Conservation (phyloP, 2,113 vertebrate genomes). For the Asarcornis scutulata region DNA sequence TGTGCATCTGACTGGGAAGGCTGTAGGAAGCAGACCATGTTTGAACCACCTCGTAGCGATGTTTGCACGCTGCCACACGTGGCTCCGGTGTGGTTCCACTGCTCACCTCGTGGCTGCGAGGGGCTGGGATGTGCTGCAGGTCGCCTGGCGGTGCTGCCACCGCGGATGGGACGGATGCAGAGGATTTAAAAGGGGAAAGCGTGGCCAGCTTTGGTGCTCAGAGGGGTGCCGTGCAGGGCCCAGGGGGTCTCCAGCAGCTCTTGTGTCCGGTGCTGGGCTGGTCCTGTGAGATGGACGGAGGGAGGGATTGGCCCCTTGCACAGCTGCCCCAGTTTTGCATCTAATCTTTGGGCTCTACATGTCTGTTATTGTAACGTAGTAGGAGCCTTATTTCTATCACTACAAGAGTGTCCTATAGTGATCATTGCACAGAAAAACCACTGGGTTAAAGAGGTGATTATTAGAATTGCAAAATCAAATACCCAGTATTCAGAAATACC, state of each 20-base stretch:
- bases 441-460: background rate
- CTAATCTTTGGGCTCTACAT: background rate
- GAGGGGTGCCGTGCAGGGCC: background rate
- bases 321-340: rapidly evolving
- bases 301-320: background rate
- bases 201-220: rapidly evolving
- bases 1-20: background rate
- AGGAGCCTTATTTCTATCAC: background rate
- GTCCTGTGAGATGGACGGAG: background rate
- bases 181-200: background rate
- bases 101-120: background rate
- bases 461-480: constrained; percentile 26
- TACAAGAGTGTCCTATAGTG: background rate
- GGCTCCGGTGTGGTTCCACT: background rate
- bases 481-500: background rate
- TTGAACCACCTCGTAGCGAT: background rate
- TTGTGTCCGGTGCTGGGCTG: background rate
- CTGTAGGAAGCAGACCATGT: background rate
- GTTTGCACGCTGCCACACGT: rapidly evolving
- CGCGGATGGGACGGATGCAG: rapidly evolving
- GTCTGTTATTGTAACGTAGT: rapidly evolving
- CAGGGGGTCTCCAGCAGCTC: background rate
- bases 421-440: background rate
- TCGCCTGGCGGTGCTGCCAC: background rate
- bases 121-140: background rate